These are phyloP conservation scores for Dendrophyllia cribrosa DNA, from an alignment of 64 coral and sea anemone genomes.

Conservation along the genomic window DNA sequence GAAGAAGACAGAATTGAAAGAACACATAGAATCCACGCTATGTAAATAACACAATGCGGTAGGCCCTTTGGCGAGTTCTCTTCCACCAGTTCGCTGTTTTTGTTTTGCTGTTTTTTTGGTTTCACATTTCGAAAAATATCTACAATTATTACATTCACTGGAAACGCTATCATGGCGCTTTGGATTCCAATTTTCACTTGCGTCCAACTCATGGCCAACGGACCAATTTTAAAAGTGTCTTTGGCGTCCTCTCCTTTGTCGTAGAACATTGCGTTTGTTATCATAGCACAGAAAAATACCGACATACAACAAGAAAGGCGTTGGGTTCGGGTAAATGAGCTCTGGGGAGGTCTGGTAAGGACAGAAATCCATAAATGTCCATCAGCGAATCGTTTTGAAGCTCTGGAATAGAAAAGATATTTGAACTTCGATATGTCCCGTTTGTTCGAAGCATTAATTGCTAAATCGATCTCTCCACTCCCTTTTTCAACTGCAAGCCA, in stretches of 20 bases:
- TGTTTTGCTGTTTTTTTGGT: neutral
- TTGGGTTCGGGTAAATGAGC: constrained; percentile 80
- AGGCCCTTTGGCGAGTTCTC: constrained; percentile 21
- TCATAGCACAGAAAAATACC: constrained; percentile 79
- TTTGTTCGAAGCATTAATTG: constrained; percentile 23
- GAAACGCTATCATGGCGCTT: constrained; percentile 82
- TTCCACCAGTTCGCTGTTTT: neutral
- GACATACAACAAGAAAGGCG: constrained; percentile 84
- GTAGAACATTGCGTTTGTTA: constrained; percentile 93
- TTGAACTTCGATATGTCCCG: constrained; percentile 64
- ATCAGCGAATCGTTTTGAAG: constrained; percentile 52
- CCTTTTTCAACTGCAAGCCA: constrained; percentile 38
- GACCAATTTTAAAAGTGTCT: constrained; percentile 82
- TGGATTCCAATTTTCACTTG: constrained; percentile 92
- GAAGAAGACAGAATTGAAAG: constrained; percentile 55
- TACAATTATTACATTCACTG: constrained; percentile 78
- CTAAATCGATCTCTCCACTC: constrained; percentile 16
- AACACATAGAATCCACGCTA: constrained; percentile 80
- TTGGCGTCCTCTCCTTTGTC: constrained; percentile 54
- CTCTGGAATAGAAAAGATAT: constrained; percentile 57
- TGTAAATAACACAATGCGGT: constrained; percentile 52
- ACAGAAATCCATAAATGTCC: constrained; percentile 74
- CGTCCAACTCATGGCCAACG: constrained; percentile 80
- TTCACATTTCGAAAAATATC: constrained; percentile 85
- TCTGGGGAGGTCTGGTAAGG: constrained; percentile 78